Base-by-base conservation (phyloP, 2,888 invertebrate species). In the Philonicus albiceps region DNA sequence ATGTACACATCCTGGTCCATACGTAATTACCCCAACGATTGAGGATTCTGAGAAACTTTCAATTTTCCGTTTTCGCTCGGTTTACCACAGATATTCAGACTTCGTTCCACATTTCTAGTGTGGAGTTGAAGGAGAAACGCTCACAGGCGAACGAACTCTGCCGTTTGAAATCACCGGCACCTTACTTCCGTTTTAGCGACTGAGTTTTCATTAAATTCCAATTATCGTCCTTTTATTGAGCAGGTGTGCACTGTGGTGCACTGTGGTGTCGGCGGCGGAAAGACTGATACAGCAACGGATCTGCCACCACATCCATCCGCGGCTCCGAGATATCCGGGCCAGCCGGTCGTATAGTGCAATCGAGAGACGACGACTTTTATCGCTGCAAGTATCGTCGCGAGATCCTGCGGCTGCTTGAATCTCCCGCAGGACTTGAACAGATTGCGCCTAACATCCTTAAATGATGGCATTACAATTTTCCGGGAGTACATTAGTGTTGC, bases 401-500 rank as follows among this genome's bases (percentile, higher is more conserved):
- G 8, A 64, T 64, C 64, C 64, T 64, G 64, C 64, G 64, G 64
- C 64, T 64, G 64, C 19, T 22, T 22, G 27, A 27, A 64, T 64
- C 64, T 64, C 64, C 64, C 64, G 19, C 64, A 64, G 22, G 64
- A 64, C 64, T 64, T 11, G 64, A 64, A 22, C 64, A 75, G 75
- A 75, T 75, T 75, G 34, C 75, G 34, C 31, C 30, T 53, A 53
- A 53, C 30, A 80, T 80, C 80, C 31, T 31, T 55, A 30, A 49
- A 49, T 30, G 78, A 43, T n/a, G 8, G 31, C 55, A 53, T 53
- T 53, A 53, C 80, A 80, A 80, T 53, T 37, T 80, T 80, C 53
- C 30, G 43, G 11, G 49, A 80, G 53, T 53, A 43, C 55, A 80
- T 80, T 80, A 80, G 80, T 53, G 80, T 80, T 49, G 80, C 30